Percentiles rank a stretch among this genome's conserved stretches.
Conservation (phyloP, 2,888 invertebrate genomes). For the Apantesis nais region DNA sequence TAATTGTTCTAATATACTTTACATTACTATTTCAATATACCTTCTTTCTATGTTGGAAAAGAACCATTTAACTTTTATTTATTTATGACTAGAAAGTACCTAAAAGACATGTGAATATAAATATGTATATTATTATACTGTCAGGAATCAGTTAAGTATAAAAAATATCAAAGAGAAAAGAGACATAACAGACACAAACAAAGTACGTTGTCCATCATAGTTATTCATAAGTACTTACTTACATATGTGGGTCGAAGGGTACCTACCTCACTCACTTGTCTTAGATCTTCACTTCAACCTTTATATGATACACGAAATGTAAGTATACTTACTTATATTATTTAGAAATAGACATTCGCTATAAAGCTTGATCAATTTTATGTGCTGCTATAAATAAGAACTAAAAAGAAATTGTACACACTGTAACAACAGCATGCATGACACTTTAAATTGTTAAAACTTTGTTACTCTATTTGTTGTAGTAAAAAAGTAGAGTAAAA, state of each 20-base stretch:
- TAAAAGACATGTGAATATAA: not conserved
- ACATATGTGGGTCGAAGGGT: slow-evolving; percentile 28
- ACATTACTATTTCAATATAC: not conserved
- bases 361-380: not conserved
- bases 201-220: slow-evolving; percentile 22
- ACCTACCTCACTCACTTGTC: slow-evolving; percentile 13
- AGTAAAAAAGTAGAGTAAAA: too few species aligned
- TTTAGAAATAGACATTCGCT: not conserved
- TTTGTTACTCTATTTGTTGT: not conserved
- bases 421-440: too few species aligned
- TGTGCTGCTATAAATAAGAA: not conserved
- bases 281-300: slow-evolving; percentile 8
- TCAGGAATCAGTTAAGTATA: slow-evolving; percentile 15
- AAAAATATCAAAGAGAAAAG: slow-evolving; percentile 19
- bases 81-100: not conserved
- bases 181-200: slow-evolving; percentile 33
- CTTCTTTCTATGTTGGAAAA: not conserved
- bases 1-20: not conserved
- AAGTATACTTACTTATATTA: not conserved
- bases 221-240: slow-evolving; percentile 16
- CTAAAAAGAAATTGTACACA: too few species aligned
- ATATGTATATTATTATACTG: not conserved
- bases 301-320: not conserved
- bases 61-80: not conserved
- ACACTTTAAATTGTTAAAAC: not conserved